A percentile compares a stretch with the other conserved stretches of the same genome.
Evolutionary conservation across 2,113 vertebrate genomes (phyloP).

Genomic region (Pungitius pungitius): DNA sequence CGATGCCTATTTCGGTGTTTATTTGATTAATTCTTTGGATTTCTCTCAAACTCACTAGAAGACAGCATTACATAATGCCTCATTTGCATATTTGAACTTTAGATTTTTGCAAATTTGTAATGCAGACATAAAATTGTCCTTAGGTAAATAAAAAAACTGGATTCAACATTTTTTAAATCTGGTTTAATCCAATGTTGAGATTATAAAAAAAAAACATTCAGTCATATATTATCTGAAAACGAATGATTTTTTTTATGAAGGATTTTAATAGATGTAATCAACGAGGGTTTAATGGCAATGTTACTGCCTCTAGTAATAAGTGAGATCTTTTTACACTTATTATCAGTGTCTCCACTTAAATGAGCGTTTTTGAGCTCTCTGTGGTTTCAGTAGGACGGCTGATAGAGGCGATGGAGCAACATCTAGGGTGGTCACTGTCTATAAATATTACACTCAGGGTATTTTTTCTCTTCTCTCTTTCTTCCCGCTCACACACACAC

Average conservation of each 20-base stretch:
- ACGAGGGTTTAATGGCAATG: not conserved
- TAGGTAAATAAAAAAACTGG: not conserved
- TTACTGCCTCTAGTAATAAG: not conserved
- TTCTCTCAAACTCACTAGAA: not conserved
- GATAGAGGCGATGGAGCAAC: slow-evolving; percentile 27
- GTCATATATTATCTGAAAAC: too few species aligned
- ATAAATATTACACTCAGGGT: slow-evolving; percentile 42
- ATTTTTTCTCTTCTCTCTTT: slow-evolving; percentile 13
- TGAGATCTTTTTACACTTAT: not conserved
- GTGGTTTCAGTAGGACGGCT: slow-evolving; percentile 22
- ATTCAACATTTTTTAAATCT: not conserved
- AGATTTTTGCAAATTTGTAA: not conserved
- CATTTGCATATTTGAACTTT: not conserved
- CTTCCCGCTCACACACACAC: slow-evolving; percentile 3
- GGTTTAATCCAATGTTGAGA: not conserved
- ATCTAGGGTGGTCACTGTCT: slow-evolving; percentile 46
- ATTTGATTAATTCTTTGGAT: not conserved
- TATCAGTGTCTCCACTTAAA: not conserved
- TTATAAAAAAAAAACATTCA: too few species aligned
- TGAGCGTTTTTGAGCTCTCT: slow-evolving; percentile 1
- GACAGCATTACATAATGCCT: not conserved
- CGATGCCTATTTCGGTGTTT: not conserved
- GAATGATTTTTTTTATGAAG: too few species aligned
- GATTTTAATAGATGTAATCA: not conserved
- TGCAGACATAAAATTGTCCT: not conserved